These are phyloP conservation scores for Chaunax sp. DNA, from an alignment of 2,797 vertebrate species.

Conservation along the genomic window DNA sequence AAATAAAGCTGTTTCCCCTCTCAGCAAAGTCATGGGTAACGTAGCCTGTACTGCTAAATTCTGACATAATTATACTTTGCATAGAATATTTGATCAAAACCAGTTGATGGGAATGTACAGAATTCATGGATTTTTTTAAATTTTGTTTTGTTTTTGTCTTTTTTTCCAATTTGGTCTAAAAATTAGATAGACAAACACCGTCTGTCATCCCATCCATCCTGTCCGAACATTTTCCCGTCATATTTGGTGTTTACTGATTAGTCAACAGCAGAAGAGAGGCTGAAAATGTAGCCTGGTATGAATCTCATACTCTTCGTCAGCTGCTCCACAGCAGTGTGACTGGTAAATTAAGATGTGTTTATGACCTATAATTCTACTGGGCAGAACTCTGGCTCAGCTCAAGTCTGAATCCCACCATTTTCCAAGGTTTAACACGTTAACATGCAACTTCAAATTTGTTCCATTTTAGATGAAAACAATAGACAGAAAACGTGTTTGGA, in stretches of 20 bases:
- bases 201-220: background rate
- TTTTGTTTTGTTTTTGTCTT: background rate
- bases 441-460: slow-evolving; percentile 30
- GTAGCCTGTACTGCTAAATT: too few relatives aligned
- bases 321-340: slow-evolving; percentile 47
- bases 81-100: background rate
- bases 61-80: too few relatives aligned
- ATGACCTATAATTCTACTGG: slow-evolving; percentile 49
- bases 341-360: slow-evolving; percentile 62
- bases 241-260: slow-evolving; percentile 13
- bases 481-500: slow-evolving; percentile 17
- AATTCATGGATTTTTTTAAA: background rate
- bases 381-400: slow-evolving; percentile 47
- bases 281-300: slow-evolving; percentile 23
- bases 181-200: background rate
- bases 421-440: slow-evolving; percentile 11
- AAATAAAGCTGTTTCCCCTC: too few relatives aligned
- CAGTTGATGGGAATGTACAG: background rate
- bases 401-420: slow-evolving; percentile 36
- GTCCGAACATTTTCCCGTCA: slow-evolving; percentile 2
- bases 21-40: background rate
- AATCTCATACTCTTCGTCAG: slow-evolving; percentile 42
- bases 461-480: slow-evolving; percentile 47
- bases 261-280: slow-evolving; percentile 6
- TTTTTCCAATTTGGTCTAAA: background rate